Conservation (phyloP, 2,888 invertebrate genomes). For the Eubasilissa splendida region DNA sequence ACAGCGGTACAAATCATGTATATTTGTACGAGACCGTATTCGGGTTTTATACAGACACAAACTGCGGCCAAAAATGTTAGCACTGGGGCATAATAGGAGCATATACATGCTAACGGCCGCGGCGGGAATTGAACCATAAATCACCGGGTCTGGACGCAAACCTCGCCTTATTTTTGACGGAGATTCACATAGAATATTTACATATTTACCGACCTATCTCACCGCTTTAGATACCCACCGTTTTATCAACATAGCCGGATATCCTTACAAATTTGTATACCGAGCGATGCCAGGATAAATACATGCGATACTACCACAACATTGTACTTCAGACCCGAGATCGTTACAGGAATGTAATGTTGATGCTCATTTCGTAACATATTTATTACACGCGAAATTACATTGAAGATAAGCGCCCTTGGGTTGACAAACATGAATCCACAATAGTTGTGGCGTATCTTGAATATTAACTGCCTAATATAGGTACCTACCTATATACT, state of each 20-base stretch:
- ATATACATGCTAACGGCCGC: constrained; percentile 15
- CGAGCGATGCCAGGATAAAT: background rate
- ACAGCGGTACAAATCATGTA: background rate
- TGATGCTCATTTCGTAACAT: too few relatives aligned
- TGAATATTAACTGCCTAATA: too few relatives aligned
- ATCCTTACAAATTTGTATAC: background rate
- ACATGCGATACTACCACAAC: background rate
- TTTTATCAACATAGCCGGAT: constrained; percentile 19
- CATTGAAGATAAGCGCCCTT: too few relatives aligned
- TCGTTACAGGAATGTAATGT: too few relatives aligned
- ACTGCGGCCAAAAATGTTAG: background rate
- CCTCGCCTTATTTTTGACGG: constrained; percentile 28
- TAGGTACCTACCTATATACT: too few relatives aligned
- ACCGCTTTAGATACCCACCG: constrained; percentile 7
- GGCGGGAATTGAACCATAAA: constrained; percentile 34
- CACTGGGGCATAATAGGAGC: background rate
- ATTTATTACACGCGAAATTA: too few relatives aligned
- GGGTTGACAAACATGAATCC: too few relatives aligned
- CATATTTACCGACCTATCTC: constrained; percentile 33
- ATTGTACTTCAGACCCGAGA: too few relatives aligned
- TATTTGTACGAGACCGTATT: background rate
- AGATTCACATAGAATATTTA: constrained; percentile 28
- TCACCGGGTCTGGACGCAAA: constrained; percentile 19
- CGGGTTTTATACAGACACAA: constrained; percentile 4
- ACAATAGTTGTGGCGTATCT: too few relatives aligned